Percentiles rank a stretch among this genome's conserved stretches.
phyloP scores from a whole-genome alignment of 2,888 invertebrate genomes.

The Morpho deidamia region DNA sequence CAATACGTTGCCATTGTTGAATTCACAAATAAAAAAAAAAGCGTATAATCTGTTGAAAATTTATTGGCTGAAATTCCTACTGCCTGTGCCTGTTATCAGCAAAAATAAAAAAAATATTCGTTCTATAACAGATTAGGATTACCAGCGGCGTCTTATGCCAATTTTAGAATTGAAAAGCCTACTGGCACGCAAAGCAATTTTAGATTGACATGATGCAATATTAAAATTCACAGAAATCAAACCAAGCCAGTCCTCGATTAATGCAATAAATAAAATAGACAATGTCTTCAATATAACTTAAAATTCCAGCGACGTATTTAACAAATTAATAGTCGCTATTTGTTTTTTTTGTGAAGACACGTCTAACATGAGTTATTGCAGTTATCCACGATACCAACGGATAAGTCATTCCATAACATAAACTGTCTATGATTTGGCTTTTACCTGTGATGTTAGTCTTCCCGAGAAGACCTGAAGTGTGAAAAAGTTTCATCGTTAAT shows the following conservation, averaged over 20 bases:
- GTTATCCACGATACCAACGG: constrained; percentile 40
- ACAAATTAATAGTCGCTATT: too few relatives aligned
- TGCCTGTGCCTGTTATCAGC: constrained; percentile 8
- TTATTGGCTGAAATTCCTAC: constrained; percentile 16
- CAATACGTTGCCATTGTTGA: constrained; percentile 23
- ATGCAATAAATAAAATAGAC: constrained; percentile 46
- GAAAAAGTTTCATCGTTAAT: constrained; percentile 77
- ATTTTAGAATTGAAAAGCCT: constrained; percentile 18
- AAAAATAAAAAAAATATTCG: constrained; percentile 13
- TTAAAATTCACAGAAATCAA: constrained; percentile 55
- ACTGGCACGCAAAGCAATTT: constrained; percentile 39
- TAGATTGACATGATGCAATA: constrained; percentile 41
- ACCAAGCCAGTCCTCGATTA: constrained; percentile 53
- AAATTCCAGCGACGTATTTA: too few relatives aligned
- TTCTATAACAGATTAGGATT: constrained; percentile 7
- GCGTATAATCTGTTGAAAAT: constrained; percentile 18
- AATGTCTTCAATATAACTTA: constrained; percentile 25
- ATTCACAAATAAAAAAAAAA: constrained; percentile 25
- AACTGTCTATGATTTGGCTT: constrained; percentile 42
- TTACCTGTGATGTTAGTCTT: constrained; percentile 80
- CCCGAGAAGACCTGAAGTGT: constrained; percentile 80
- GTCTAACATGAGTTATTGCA: constrained; percentile 24
- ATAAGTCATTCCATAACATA: constrained; percentile 65
- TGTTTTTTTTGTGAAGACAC: neutral
- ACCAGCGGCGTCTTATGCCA: constrained; percentile 12